Evolutionary conservation across 2,113 vertebrate genomes (phyloP).

Genomic region (Plotosus lineatus): DNA sequence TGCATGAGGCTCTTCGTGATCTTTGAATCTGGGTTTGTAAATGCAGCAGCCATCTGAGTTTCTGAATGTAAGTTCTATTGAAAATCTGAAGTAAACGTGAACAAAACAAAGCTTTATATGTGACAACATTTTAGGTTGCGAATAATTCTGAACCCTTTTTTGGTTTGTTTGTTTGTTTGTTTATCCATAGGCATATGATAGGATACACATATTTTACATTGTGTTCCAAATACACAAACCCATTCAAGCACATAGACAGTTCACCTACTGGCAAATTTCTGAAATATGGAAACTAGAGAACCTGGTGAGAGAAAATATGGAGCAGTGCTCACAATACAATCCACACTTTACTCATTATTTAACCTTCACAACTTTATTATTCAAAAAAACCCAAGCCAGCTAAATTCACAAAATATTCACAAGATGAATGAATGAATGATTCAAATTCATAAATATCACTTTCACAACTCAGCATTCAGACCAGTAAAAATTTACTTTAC

Average conservation of each 20-base stretch:
- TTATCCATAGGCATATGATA: no score
- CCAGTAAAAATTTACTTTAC: constrained; percentile 17
- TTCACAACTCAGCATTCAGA: neutral
- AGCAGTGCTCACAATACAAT: neutral
- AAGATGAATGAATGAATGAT: no score
- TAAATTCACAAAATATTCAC: no score
- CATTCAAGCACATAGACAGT: neutral
- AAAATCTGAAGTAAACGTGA: neutral
- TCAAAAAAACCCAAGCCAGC: neutral
- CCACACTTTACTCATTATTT: neutral
- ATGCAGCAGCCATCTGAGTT: constrained; percentile 55
- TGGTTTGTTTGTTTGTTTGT: no score
- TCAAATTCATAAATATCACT: neutral
- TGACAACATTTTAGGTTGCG: neutral
- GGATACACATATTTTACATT: no score
- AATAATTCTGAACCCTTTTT: neutral
- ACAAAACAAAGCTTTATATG: neutral
- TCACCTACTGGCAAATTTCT: neutral
- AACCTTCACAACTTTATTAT: neutral
- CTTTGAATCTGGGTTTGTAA: constrained; percentile 68
- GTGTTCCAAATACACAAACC: neutral
- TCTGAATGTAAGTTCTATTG: neutral
- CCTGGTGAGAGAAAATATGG: neutral
- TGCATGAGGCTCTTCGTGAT: constrained; percentile 80
- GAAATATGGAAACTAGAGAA: neutral